phyloP scores from a whole-genome alignment of 2,797 vertebrate species.

The Melanotaenia nigrans region DNA sequence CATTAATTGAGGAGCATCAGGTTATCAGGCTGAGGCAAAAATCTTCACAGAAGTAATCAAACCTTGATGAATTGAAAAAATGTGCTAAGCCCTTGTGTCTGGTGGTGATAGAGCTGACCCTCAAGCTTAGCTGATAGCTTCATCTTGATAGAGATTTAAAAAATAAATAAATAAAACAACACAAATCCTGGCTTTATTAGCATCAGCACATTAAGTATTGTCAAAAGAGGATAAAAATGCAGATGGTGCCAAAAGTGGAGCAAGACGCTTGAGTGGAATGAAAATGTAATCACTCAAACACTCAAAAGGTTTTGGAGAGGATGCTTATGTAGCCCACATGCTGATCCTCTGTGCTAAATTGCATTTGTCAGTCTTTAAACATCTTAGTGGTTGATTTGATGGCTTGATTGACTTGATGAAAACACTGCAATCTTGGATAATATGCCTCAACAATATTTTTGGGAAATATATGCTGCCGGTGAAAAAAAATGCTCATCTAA shows the following conservation, averaged over 20 bases:
- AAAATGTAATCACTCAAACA: constrained; percentile 78
- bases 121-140: constrained; percentile 69
- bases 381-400: constrained; percentile 73
- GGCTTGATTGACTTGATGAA: constrained; percentile 73
- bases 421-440: constrained; percentile 64
- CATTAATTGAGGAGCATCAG: constrained; percentile 81
- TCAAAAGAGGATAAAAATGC: constrained; percentile 64
- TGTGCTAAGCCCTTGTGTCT: constrained; percentile 82
- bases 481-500: constrained; percentile 32
- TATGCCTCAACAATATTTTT: constrained; percentile 54
- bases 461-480: constrained; percentile 27
- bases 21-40: constrained; percentile 78
- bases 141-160: constrained; percentile 70
- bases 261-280: constrained; percentile 71
- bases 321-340: constrained; percentile 69
- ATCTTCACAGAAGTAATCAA: constrained; percentile 88
- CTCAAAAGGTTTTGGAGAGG: constrained; percentile 71
- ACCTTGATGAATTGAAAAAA: constrained; percentile 86
- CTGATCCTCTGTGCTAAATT: constrained; percentile 72
- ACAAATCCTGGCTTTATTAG: constrained; percentile 76
- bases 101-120: constrained; percentile 76
- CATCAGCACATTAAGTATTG: constrained; percentile 72
- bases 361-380: constrained; percentile 68
- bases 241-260: constrained; percentile 70
- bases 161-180: constrained; percentile 54